Evolutionary conservation across 2,113 vertebrate species (phyloP).

Genomic region (Nansenia antarctica): DNA sequence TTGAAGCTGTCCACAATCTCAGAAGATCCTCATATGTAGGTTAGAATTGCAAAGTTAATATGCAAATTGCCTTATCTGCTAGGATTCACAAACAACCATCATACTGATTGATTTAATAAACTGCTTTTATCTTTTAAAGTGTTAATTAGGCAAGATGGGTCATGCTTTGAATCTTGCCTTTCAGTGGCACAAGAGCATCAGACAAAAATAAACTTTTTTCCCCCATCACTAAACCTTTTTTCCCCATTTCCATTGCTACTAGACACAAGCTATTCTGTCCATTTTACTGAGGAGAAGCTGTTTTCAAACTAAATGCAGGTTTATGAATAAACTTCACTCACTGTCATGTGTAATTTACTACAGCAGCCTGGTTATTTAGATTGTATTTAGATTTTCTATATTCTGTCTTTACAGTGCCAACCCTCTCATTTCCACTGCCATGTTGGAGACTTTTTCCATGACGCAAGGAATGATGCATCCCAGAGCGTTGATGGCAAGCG

Average conservation of each 20-base stretch:
- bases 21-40: conserved; percentile 95
- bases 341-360: background rate
- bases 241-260: conserved; percentile 8
- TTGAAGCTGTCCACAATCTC: conserved; percentile 87
- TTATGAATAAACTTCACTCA: conserved; percentile 1
- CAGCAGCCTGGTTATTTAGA: too few species aligned
- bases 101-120: conserved; percentile 99
- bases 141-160: conserved; percentile 98
- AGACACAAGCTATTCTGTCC: conserved; percentile 31
- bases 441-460: conserved; percentile 37
- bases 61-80: conserved; percentile 99
- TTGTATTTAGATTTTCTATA: background rate
- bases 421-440: background rate
- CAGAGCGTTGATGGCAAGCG: background rate
- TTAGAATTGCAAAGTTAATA: conserved; percentile 97
- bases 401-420: too few species aligned
- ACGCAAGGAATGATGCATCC: conserved; percentile 28
- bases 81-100: conserved; percentile 98
- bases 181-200: conserved; percentile 65
- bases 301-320: conserved; percentile 26
- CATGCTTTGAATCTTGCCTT: conserved; percentile 73
- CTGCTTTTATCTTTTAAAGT: conserved; percentile 99
- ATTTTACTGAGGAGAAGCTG: conserved; percentile 21
- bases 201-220: conserved; percentile 64
- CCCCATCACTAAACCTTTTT: conserved; percentile 35